Conservation (phyloP, 2,888 invertebrate genomes). For the Tillus elongatus region DNA sequence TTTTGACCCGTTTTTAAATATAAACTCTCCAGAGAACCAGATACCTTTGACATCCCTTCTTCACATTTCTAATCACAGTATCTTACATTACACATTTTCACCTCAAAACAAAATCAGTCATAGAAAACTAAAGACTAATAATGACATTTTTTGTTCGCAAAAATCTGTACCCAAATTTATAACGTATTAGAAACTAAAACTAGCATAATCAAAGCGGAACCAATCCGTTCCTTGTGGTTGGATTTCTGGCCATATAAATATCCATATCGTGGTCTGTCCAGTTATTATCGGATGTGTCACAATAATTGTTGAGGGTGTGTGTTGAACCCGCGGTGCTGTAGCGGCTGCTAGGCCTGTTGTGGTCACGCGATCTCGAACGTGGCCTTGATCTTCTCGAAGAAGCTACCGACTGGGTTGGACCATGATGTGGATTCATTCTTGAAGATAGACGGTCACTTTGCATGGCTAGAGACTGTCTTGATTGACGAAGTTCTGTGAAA, state of each 20-base stretch:
- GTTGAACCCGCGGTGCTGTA: slow-evolving; percentile 70
- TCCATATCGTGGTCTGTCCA: slow-evolving; percentile 97
- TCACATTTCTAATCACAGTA: no score
- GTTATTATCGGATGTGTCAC: slow-evolving; percentile 82
- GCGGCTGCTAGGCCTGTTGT: slow-evolving; percentile 66
- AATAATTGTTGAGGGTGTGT: slow-evolving; percentile 74
- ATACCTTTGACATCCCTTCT: no score
- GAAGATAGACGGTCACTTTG: slow-evolving; percentile 75
- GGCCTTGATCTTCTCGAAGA: slow-evolving; percentile 56
- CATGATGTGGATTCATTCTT: slow-evolving; percentile 51
- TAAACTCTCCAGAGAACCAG: no score
- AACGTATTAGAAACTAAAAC: no score
- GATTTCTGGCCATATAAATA: slow-evolving; percentile 88
- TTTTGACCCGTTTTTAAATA: no score
- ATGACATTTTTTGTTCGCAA: no score
- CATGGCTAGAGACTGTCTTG: slow-evolving; percentile 75
- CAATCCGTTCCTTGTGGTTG: slow-evolving; percentile 74
- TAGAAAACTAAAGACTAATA: no score
- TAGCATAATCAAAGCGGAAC: no score
- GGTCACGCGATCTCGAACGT: slow-evolving; percentile 66
- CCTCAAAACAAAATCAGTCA: no score
- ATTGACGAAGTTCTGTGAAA: slow-evolving; percentile 68
- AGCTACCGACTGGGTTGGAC: slow-evolving; percentile 45
- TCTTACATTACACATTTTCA: no score
- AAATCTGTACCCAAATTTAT: no score